Conservation (phyloP, 35 echinoderm and acorn worm genomes). For the Chiridota heheva region DNA sequence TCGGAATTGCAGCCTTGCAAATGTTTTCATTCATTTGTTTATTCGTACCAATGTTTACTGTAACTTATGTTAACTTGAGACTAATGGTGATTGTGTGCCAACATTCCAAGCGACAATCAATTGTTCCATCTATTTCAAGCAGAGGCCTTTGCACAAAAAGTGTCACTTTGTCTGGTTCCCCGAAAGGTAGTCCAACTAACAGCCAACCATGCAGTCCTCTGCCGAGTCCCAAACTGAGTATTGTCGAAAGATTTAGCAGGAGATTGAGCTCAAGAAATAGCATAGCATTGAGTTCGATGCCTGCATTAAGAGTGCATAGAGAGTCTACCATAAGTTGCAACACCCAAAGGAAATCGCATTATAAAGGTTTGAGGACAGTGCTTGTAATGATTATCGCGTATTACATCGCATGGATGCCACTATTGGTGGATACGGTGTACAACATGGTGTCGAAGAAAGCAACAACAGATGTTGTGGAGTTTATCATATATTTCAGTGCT, state of each 20-base stretch:
- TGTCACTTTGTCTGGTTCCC: neutral
- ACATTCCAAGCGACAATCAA: slow-evolving; percentile 27
- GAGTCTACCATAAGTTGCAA: slow-evolving; percentile 19
- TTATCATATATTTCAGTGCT: slow-evolving; percentile 34
- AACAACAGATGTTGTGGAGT: slow-evolving; percentile 8
- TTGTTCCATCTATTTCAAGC: neutral
- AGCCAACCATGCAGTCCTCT: too few relatives aligned
- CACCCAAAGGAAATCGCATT: slow-evolving; percentile 35
- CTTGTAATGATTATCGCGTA: slow-evolving; percentile 32
- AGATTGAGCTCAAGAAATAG: too few relatives aligned
- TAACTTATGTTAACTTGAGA: slow-evolving; percentile 28
- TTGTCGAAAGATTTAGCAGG: too few relatives aligned
- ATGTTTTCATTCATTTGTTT: slow-evolving; percentile 35
- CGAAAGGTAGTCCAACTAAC: neutral
- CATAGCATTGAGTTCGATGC: too few relatives aligned
- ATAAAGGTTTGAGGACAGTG: slow-evolving; percentile 28
- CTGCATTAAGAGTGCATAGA: slow-evolving; percentile 10
- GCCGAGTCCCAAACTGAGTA: too few relatives aligned
- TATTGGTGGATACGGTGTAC: slow-evolving; percentile 6
- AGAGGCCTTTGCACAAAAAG: neutral
- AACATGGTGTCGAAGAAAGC: slow-evolving; percentile 26
- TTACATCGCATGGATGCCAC: slow-evolving; percentile 43
- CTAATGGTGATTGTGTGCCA: slow-evolving; percentile 34
- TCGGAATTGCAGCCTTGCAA: slow-evolving; percentile 13
- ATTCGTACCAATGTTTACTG: slow-evolving; percentile 34